A percentile compares a stretch with the other conserved stretches of the same genome.
Conservation (phyloP, 2,888 invertebrate species). For the Dioctria linearis region DNA sequence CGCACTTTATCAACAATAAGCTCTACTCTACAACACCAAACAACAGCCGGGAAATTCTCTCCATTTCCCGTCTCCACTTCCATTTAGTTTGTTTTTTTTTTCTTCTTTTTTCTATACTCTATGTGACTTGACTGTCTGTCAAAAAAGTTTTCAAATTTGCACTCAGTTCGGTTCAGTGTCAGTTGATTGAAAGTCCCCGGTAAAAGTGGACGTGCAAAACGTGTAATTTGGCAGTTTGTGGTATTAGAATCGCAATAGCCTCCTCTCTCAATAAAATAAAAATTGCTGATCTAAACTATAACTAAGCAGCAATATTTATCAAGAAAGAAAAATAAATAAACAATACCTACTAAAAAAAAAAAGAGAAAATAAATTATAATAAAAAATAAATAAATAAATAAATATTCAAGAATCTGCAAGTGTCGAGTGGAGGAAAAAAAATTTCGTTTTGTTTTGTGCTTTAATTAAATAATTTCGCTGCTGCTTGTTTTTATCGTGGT, state of each 20-base stretch:
- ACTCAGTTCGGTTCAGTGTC: background rate
- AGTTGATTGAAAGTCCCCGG: slow-evolving; percentile 43
- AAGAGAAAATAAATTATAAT: background rate
- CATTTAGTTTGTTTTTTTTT: too few species aligned
- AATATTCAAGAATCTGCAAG: background rate
- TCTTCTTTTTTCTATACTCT: too few species aligned
- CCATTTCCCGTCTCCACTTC: background rate
- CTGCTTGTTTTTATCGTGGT: background rate
- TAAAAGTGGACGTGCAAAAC: slow-evolving; percentile 38
- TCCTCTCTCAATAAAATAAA: background rate
- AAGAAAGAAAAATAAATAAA: background rate
- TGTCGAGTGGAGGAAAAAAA: background rate
- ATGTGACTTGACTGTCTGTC: background rate
- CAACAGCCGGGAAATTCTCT: slow-evolving; percentile 36
- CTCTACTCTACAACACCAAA: background rate
- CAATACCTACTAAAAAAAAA: background rate
- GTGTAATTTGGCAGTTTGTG: background rate
- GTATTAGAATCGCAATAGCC: background rate
- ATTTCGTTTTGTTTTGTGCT: background rate
- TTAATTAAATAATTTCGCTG: background rate
- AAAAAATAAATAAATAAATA: background rate
- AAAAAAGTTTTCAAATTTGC: slow-evolving; percentile 21
- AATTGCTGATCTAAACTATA: background rate
- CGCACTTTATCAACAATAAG: too few species aligned
- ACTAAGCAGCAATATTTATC: background rate